A percentile compares a stretch with the other conserved stretches of the same genome.
These are phyloP conservation scores for Chaenogobius annularis DNA, from an alignment of 2,113 vertebrate species.

Conservation along the genomic window DNA sequence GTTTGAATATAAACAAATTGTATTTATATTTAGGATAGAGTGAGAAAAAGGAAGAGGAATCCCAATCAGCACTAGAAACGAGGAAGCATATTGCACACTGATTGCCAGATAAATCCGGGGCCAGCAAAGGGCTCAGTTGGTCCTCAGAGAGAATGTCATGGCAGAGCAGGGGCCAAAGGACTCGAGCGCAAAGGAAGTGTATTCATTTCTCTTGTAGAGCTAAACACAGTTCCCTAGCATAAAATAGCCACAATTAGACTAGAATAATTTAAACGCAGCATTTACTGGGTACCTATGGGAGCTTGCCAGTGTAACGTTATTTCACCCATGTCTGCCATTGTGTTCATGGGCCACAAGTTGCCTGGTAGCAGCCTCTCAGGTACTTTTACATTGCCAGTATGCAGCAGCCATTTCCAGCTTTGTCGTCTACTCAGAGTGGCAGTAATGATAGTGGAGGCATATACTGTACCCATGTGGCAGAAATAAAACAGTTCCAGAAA, in stretches of 20 bases:
- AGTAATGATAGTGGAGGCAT: conserved; percentile 38
- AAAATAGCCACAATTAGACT: background rate
- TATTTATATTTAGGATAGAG: too few relatives aligned
- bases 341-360: conserved; percentile 19
- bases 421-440: conserved; percentile 28
- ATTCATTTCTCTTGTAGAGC: conserved; percentile 13
- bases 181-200: conserved; percentile 17
- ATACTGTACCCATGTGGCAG: conserved; percentile 26
- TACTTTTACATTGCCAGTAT: conserved; percentile 24
- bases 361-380: conserved; percentile 24
- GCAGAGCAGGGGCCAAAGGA: conserved; percentile 29
- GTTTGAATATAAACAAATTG: background rate
- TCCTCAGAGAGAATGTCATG: conserved; percentile 40
- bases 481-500: conserved; percentile 36
- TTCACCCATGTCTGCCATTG: conserved; percentile 13
- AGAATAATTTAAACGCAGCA: background rate
- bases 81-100: conserved; percentile 50
- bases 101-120: conserved; percentile 60
- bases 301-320: conserved; percentile 13
- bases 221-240: background rate
- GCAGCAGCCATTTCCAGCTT: conserved; percentile 37
- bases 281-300: conserved; percentile 13
- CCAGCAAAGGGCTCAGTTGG: conserved; percentile 46
- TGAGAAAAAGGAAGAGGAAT: too few relatives aligned
- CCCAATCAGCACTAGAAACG: conserved; percentile 48